Evolutionary conservation across 2,888 invertebrate genomes (phyloP), one percentile per base, ranked within the genome.

Genomic region (Salticus scenicus): DNA sequence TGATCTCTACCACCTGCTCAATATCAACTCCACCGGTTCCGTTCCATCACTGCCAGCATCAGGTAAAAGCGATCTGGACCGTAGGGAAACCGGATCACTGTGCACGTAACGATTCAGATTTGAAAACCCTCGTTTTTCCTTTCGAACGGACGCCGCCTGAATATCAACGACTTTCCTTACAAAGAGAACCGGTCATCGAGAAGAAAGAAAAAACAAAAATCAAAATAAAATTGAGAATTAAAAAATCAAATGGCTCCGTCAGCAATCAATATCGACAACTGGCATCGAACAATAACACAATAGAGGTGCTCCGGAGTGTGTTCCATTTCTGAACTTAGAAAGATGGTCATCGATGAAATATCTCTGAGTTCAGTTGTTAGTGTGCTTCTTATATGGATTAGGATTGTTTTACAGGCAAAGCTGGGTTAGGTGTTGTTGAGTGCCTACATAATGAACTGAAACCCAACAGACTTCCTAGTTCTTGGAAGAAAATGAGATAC

Each of bases 181-280:
- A 47, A 27, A 57, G 28, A 77, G 77, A 83, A 83, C 83, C 83
- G 83, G 83, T 83, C 83, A 83, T 72, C 41, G 41, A 31, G 31
- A 7, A 5, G 24, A n/a, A 63, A 63, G n/a, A 63, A 67, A 37
- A 33, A 67, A 66, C 17, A 66, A 63, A 63, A 67, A 67, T 20
- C 20, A 31, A 33, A 67, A 66, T 31, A 66, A 63, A 63, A 67
- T 33, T 20, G 8, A 31, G 27, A 57, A 57, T 24, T 57, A 24
- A 57, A 47, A 57, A 57, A 57, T 24, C 20, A 57, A 57, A 24
- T 47, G 10, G 10, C 42, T 47, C 63, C 24, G 63, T 30, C 37
- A 67, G 47, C 67, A 64, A 83, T 83, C 83, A 83, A 83, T 83
- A 83, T 83, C 83, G 83, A 83, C 77, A 83, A 57, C 67, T 83